These are phyloP conservation scores for Bergia puertoricense DNA, from an alignment of 92 coral and sea anemone genomes.

Conservation along the genomic window DNA sequence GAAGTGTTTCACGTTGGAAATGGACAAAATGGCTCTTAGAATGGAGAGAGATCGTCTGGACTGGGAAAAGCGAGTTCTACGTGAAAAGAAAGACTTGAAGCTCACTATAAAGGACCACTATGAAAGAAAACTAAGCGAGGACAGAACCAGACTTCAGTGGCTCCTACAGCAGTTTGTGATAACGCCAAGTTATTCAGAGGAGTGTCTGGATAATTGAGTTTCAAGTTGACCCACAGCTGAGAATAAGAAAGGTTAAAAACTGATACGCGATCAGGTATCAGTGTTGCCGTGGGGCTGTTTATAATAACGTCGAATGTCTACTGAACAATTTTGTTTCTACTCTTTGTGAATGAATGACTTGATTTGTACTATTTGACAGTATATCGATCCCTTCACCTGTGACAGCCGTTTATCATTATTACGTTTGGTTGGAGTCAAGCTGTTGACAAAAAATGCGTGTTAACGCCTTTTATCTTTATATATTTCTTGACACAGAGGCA, in stretches of 20 bases:
- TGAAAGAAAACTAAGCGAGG: conserved; percentile 77
- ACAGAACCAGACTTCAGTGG: conserved; percentile 91
- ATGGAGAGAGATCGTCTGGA: conserved; percentile 91
- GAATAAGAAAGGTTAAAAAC: neutral
- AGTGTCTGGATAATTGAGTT: conserved; percentile 23
- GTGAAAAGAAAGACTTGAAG: conserved; percentile 86
- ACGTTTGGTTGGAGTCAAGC: neutral
- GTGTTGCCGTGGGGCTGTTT: neutral
- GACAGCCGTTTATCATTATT: neutral
- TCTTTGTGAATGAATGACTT: neutral
- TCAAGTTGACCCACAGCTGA: neutral
- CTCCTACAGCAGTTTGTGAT: conserved; percentile 71
- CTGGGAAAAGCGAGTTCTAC: conserved; percentile 81
- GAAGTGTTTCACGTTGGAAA: conserved; percentile 76
- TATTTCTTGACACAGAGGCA: neutral
- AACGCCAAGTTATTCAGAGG: conserved; percentile 48
- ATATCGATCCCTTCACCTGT: neutral
- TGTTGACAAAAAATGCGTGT: neutral
- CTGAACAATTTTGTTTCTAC: neutral
- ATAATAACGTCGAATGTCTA: neutral
- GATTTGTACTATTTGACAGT: neutral
- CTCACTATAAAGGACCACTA: conserved; percentile 82
- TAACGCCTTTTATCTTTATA: conserved; percentile 13
- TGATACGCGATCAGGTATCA: neutral
- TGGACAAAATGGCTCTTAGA: conserved; percentile 86